Percentiles rank a stretch among this genome's conserved stretches.
Evolutionary conservation across 2,113 vertebrate genomes (phyloP).

Genomic region (Cryptomyrus ogoouensis): DNA sequence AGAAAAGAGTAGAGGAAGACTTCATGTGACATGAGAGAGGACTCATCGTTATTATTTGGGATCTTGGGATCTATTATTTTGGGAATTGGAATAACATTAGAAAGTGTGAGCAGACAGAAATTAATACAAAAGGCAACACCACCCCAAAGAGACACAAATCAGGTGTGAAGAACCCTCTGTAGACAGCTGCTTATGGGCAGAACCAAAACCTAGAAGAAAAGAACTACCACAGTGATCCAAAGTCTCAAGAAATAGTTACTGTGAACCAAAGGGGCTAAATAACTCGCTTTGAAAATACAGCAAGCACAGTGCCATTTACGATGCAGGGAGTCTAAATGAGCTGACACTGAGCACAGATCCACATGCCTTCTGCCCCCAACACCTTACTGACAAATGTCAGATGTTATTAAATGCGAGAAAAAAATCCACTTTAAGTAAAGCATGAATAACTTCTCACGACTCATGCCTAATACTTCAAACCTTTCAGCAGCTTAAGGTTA

Average conservation of each 20-base stretch:
- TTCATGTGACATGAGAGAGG: background rate
- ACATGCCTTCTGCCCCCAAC: conserved; percentile 19
- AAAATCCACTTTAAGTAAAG: conserved; percentile 14
- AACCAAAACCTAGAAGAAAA: background rate
- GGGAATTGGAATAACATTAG: background rate
- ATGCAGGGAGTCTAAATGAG: background rate
- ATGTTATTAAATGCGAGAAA: conserved; percentile 56
- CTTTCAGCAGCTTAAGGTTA: conserved; percentile 54
- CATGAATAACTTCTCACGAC: conserved; percentile 47
- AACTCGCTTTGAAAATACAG: background rate
- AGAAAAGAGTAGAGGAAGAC: background rate
- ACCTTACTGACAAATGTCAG: conserved; percentile 50
- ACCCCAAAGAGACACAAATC: background rate
- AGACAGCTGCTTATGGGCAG: background rate
- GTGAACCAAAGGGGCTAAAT: background rate
- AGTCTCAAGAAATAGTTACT: background rate
- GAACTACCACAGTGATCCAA: background rate
- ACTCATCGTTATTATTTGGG: background rate
- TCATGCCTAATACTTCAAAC: conserved; percentile 54
- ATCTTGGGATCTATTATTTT: background rate
- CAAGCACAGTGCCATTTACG: background rate
- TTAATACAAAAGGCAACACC: background rate
- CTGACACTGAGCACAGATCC: conserved; percentile 16
- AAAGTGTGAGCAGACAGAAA: background rate
- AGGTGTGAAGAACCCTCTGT: background rate